Base-by-base conservation (phyloP, 2,888 invertebrate species). In the Adelphocoris suturalis region DNA sequence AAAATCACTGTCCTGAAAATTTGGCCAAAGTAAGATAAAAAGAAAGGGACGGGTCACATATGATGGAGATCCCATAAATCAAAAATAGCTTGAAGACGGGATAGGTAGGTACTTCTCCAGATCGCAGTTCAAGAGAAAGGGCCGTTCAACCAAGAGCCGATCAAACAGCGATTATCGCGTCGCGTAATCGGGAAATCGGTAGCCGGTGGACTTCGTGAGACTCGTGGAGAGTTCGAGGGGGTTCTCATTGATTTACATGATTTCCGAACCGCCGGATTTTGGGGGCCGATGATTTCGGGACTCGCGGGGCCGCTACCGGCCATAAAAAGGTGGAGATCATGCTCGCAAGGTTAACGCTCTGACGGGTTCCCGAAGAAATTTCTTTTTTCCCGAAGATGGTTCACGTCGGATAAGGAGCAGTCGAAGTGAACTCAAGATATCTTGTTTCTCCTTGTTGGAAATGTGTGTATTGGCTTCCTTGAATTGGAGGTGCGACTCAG, bases 201-300 rank as follows among this genome's bases (percentile, higher is more conserved):
- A 12, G 68, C 68, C 27, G 23, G 68, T 27, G 68, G 68, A 68
- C 68, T 68, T 68, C 68, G 68, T 68, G 68, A 68, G 68, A 23
- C 68, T 68, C 23, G 68, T 68, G 68, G 68, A 11, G 19, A 13
- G n/a, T 68, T 68, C 68, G 5, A 23, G 27, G n/a, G 11, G 68
- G 11, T 68, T 23, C 68, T 68, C 68, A 23, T 68, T 23, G 68
- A 68, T 68, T 68, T 68, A 68, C 68, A 68, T 68, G 68, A 68
- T 68, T 68, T 68, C 68, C 68, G 23, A 68, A 68, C 68, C 19
- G 27, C 13, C 68, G 68, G 68, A 68, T 68, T 68, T 68, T 68
- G 19, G 68, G 37, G 13, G 23, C 68, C 68, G 68, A 68, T 68
- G 23, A 68, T 19, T 68, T 68, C 23, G 68, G 68, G 68, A 68